Evolutionary conservation across 2,113 vertebrate genomes (phyloP).

Genomic region (Strigops habroptila): DNA sequence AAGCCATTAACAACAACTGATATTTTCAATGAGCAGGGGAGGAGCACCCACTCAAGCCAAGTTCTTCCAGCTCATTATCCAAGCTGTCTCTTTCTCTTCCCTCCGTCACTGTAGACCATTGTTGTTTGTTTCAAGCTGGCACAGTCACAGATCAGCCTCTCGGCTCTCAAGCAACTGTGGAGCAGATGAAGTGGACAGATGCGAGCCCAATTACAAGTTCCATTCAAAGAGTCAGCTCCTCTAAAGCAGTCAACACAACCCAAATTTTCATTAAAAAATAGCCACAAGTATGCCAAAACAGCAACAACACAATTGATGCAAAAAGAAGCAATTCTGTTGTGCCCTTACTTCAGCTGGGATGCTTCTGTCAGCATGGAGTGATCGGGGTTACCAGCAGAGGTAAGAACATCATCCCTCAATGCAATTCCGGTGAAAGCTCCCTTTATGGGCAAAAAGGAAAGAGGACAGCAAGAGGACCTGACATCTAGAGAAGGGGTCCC

Average conservation of each 20-base stretch:
- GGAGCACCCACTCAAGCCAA: neutral
- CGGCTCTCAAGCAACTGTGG: neutral
- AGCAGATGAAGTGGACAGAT: constrained; percentile 11
- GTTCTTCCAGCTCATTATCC: constrained; percentile 13
- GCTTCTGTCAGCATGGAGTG: neutral
- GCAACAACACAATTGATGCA: neutral
- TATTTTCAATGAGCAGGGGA: neutral
- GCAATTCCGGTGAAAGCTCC: neutral
- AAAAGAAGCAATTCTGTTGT: neutral
- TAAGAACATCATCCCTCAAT: neutral
- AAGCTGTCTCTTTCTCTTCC: neutral
- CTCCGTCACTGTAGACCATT: neutral
- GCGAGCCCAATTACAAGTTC: neutral
- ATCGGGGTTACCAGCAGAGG: neutral
- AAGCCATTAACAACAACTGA: neutral
- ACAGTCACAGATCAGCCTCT: neutral
- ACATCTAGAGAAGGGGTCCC: neutral
- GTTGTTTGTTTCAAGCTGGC: constrained; percentile 4
- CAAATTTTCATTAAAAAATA: neutral
- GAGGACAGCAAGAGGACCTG: neutral
- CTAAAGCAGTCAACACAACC: neutral
- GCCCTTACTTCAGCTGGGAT: neutral
- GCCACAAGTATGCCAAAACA: neutral
- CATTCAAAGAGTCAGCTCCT: neutral
- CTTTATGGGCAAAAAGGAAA: neutral